A percentile compares a stretch with the other conserved stretches of the same genome.
Conservation (phyloP, 2,888 invertebrate species). For the Plebejus melissa region DNA sequence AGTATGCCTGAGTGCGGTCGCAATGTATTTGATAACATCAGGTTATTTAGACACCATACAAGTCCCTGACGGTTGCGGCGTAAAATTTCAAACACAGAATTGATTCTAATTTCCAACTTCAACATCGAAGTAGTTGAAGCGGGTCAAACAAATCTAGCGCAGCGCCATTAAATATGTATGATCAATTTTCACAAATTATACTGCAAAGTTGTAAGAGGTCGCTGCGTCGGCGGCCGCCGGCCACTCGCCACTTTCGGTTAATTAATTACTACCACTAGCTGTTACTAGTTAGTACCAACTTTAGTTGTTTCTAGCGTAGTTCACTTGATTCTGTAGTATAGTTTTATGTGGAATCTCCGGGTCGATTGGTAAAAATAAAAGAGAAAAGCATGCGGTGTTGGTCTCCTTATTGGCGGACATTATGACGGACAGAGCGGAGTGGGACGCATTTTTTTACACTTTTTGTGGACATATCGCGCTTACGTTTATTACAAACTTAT, state of each 20-base stretch:
- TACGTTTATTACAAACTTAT: not conserved
- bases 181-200: slow-evolving; percentile 15
- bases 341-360: not conserved
- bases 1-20: too few species aligned
- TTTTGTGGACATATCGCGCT: not conserved
- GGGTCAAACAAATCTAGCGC: slow-evolving; percentile 5
- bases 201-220: slow-evolving; percentile 4
- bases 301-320: not conserved
- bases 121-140: not conserved
- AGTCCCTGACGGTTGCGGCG: not conserved
- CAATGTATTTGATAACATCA: too few species aligned
- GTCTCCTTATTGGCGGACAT: too few species aligned
- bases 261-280: not conserved
- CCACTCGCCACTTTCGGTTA: not conserved
- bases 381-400: too few species aligned
- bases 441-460: not conserved
- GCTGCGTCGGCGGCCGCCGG: not conserved
- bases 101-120: not conserved
- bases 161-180: not conserved
- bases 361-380: too few species aligned
- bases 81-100: not conserved
- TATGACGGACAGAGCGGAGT: too few species aligned
- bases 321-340: not conserved
- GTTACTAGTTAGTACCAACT: not conserved
- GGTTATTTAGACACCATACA: not conserved